Conservation (phyloP, 2,888 invertebrate genomes). For the Ditylenchus weischeri region DNA sequence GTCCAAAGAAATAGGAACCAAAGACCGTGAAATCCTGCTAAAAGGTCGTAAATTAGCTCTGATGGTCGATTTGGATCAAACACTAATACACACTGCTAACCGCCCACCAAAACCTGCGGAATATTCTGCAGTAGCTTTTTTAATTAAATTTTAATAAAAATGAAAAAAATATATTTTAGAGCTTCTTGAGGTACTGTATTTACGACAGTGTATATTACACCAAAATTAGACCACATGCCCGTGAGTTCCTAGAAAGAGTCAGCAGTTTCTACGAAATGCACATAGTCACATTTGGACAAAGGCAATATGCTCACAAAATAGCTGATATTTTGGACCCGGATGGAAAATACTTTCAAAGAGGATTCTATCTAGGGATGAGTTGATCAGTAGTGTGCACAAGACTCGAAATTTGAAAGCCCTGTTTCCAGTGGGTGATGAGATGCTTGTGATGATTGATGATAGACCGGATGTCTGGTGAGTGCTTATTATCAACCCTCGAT, state of each 20-base stretch:
- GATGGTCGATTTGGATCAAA: constrained; percentile 96
- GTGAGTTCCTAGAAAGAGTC: constrained; percentile 77
- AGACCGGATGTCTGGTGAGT: constrained; percentile 89
- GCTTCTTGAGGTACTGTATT: constrained; percentile 40
- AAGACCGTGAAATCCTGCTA: constrained; percentile 81
- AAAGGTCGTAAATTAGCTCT: constrained; percentile 82
- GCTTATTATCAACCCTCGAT: too few species aligned
- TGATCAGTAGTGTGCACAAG: constrained; percentile 73
- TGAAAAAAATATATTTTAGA: constrained; percentile 23
- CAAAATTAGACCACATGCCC: constrained; percentile 77
- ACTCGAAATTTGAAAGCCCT: constrained; percentile 92
- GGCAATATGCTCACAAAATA: constrained; percentile 93
- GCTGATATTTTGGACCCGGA: constrained; percentile 83
- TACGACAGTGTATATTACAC: constrained; percentile 32
- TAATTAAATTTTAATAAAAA: too few species aligned
- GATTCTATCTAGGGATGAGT: constrained; percentile 90
- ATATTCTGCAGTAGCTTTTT: constrained; percentile 11
- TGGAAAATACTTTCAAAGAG: constrained; percentile 86
- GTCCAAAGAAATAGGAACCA: constrained; percentile 83
- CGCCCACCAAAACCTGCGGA: constrained; percentile 63
- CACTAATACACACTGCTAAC: constrained; percentile 95
- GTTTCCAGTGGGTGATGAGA: constrained; percentile 94
- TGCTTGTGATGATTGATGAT: constrained; percentile 99
- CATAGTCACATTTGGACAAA: constrained; percentile 94
- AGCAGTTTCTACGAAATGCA: constrained; percentile 80